These are phyloP conservation scores for Hiodon tergisus DNA, from an alignment of 2,113 vertebrate species.

Conservation along the genomic window DNA sequence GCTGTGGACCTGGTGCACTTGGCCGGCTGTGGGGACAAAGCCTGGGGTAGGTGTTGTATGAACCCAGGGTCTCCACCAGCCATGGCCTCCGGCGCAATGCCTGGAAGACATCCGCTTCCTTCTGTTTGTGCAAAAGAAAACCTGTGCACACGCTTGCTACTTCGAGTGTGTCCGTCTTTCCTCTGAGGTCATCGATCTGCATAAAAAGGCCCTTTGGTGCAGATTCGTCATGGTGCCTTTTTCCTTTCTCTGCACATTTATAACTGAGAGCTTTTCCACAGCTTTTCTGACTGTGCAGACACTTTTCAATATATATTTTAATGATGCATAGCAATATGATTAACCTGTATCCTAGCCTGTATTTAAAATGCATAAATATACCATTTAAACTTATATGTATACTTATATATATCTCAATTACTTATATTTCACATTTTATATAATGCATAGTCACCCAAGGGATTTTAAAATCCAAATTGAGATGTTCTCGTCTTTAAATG, in stretches of 20 bases:
- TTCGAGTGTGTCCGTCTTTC: not conserved
- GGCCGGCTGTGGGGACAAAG: not conserved
- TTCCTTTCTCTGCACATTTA: no score
- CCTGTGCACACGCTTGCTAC: not conserved
- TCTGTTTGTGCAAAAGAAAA: not conserved
- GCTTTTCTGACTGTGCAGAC: not conserved
- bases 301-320: not conserved
- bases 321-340: no score
- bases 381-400: no score
- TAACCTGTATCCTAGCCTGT: no score
- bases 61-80: not conserved
- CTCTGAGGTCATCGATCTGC: conserved; percentile 6
- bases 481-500: not conserved
- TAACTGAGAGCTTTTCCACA: not conserved
- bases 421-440: no score
- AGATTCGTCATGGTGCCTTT: not conserved
- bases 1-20: conserved; percentile 3
- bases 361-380: no score
- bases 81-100: not conserved
- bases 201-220: not conserved
- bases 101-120: not conserved
- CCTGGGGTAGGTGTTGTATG: not conserved
- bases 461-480: not conserved
- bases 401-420: no score
- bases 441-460: no score